Evolutionary conservation across 2,797 vertebrate species (phyloP).

Genomic region (Prionace glauca): DNA sequence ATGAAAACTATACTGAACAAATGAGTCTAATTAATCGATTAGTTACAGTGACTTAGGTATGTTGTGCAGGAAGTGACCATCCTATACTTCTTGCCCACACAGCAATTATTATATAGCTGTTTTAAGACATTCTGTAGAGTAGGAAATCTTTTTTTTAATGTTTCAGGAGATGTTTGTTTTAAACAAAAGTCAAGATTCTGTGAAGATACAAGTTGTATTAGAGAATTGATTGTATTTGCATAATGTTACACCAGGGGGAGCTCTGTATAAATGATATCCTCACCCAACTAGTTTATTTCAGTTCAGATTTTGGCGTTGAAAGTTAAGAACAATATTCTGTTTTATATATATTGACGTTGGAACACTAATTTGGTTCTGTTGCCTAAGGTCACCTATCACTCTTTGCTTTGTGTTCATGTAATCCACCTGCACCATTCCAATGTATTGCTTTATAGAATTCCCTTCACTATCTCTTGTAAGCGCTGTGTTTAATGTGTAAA

Average conservation of each 20-base stretch:
- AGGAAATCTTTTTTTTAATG: neutral
- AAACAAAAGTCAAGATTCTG: neutral
- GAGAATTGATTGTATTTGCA: neutral
- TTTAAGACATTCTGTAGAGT: neutral
- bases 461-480: neutral
- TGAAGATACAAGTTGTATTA: neutral
- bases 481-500: neutral
- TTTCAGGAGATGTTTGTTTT: neutral
- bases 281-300: neutral
- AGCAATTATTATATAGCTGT: neutral
- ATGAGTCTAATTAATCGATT: neutral
- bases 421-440: neutral
- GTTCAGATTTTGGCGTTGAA: neutral
- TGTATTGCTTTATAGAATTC: neutral
- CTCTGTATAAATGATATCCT: too few species aligned
- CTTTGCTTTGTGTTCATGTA: neutral
- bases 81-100: too few species aligned
- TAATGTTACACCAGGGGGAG: constrained; percentile 10
- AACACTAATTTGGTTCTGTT: neutral
- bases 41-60: neutral
- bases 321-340: neutral
- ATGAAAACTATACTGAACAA: neutral
- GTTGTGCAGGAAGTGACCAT: neutral
- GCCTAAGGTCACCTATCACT: neutral
- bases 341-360: neutral